phyloP scores from a whole-genome alignment of 2,797 vertebrate genomes.

The Dryobates pubescens region DNA sequence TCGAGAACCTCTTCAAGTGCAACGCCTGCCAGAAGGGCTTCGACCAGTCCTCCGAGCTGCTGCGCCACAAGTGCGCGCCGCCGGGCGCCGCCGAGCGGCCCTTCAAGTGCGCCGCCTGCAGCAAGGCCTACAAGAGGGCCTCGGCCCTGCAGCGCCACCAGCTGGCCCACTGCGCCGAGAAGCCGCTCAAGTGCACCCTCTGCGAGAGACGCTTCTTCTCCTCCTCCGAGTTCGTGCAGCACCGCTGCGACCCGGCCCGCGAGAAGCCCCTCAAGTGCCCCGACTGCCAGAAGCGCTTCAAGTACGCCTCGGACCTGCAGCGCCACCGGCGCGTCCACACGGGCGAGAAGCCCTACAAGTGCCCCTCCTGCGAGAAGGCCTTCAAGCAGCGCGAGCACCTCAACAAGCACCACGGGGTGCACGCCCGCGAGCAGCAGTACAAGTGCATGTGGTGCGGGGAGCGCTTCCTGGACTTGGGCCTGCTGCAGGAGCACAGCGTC shows the following conservation, averaged over 20 bases:
- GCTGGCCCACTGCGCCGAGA: conserved; percentile 92
- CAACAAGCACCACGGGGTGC: conserved; percentile 94
- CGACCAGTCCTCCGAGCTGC: conserved; percentile 93
- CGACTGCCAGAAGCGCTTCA: conserved; percentile 97
- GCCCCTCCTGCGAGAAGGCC: conserved; percentile 93
- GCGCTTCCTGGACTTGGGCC: conserved; percentile 92
- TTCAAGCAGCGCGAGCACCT: conserved; percentile 98
- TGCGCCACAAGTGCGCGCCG: conserved; percentile 92
- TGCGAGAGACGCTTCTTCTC: conserved; percentile 97
- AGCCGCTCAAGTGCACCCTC: conserved; percentile 95
- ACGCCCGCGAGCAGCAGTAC: conserved; percentile 95
- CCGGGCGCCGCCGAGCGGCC: conserved; percentile 89
- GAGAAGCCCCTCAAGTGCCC: conserved; percentile 97
- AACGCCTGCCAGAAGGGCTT: conserved; percentile 97
- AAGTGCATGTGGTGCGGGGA: conserved; percentile 98
- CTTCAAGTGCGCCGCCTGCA: conserved; percentile 94
- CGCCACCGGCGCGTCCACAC: conserved; percentile 94
- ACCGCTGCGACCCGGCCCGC: conserved; percentile 92
- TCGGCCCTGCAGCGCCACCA: conserved; percentile 97
- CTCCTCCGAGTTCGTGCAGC: conserved; percentile 96
- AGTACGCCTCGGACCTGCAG: conserved; percentile 95
- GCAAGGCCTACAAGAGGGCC: conserved; percentile 95
- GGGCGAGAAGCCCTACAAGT: conserved; percentile 97
- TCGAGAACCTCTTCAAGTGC: conserved; percentile 98
- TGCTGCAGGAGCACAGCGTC: conserved; percentile 95